Conservation (phyloP, 2,113 vertebrate genomes). For the Microcebus murinus region DNA sequence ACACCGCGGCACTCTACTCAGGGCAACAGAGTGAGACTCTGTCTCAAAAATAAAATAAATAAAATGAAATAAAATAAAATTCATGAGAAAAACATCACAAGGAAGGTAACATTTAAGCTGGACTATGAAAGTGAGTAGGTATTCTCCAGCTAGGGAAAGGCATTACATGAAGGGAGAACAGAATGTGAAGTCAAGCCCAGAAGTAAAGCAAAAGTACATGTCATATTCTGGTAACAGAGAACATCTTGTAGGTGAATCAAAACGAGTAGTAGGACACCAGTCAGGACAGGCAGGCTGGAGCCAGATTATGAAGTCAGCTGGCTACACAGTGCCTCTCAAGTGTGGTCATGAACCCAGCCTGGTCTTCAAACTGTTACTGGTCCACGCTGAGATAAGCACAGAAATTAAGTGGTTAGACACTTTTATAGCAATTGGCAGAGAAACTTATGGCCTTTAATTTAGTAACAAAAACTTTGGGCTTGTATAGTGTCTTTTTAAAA, state of each 20-base stretch:
- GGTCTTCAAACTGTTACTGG: neutral
- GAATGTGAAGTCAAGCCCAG: conserved; percentile 34
- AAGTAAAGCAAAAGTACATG: conserved; percentile 23
- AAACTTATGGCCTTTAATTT: neutral
- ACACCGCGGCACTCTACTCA: too few species aligned
- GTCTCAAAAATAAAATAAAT: neutral
- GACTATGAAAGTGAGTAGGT: neutral
- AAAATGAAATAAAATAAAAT: neutral
- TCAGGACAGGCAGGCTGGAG: neutral
- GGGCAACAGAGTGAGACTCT: neutral
- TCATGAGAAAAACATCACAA: neutral
- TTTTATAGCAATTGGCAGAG: conserved; percentile 1
- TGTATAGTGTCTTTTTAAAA: neutral
- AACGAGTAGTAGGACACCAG: neutral
- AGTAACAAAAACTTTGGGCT: conserved; percentile 5
- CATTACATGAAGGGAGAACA: conserved; percentile 31
- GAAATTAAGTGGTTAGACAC: neutral
- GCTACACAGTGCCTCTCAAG: neutral
- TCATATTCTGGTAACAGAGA: neutral
- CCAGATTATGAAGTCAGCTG: neutral
- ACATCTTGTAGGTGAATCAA: neutral
- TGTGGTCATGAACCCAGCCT: fast-evolving
- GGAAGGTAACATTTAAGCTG: neutral
- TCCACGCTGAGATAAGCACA: neutral
- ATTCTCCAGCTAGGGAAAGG: neutral